Conservation (phyloP, 2,797 vertebrate genomes). For the Melanotaenia pygmaea region DNA sequence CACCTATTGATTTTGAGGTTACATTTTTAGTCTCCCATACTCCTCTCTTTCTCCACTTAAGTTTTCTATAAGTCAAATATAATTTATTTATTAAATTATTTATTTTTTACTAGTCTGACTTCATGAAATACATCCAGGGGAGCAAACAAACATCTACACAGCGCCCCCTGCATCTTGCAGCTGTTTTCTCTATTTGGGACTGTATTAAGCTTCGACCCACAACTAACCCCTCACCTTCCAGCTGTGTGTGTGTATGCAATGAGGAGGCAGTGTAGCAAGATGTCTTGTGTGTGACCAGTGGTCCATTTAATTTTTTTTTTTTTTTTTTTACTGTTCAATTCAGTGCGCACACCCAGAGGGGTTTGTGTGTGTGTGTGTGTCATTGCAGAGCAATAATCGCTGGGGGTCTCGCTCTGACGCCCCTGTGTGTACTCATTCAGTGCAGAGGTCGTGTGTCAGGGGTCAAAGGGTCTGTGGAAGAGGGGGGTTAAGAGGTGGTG, state of each 20-base stretch:
- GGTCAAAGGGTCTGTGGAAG: slow-evolving; percentile 77
- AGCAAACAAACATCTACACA: slow-evolving; percentile 1
- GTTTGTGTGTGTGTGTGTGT: slow-evolving; percentile 36
- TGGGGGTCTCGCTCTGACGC: slow-evolving; percentile 76
- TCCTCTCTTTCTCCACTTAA: background rate
- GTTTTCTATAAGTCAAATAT: background rate
- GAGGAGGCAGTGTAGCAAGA: slow-evolving; percentile 34
- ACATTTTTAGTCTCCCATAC: background rate
- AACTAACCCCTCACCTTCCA: slow-evolving; percentile 61
- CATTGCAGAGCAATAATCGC: slow-evolving; percentile 55
- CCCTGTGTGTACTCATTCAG: slow-evolving; percentile 85
- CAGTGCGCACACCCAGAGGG: slow-evolving; percentile 54
- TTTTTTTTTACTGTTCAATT: slow-evolving; percentile 61
- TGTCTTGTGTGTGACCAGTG: slow-evolving; percentile 57
- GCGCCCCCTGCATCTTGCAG: slow-evolving; percentile 44
- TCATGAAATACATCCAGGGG: background rate
- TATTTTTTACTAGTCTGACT: too few relatives aligned
- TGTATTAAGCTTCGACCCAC: slow-evolving; percentile 66
- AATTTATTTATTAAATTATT: background rate
- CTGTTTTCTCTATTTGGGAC: slow-evolving; percentile 52
- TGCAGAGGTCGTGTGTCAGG: slow-evolving; percentile 85
- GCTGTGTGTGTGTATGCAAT: slow-evolving; percentile 22
- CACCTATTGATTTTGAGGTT: too few relatives aligned
- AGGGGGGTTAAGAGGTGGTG: slow-evolving; percentile 12
- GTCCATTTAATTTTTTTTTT: slow-evolving; percentile 42